Conservation (phyloP, 2,888 invertebrate genomes). For the Carterocephalus palaemon region DNA sequence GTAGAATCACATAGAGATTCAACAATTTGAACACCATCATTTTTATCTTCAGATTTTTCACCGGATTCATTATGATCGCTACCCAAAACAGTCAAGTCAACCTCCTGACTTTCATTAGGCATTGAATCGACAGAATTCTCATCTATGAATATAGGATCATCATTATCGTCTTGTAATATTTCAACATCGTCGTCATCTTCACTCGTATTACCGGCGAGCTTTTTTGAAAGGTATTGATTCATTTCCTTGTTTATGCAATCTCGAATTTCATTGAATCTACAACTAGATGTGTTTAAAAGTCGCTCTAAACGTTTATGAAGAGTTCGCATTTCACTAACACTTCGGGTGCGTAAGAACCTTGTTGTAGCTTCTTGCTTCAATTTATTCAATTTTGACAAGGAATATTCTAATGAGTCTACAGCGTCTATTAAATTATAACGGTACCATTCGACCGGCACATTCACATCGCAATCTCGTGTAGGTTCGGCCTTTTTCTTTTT, state of each 20-base stretch:
- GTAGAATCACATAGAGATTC: not conserved
- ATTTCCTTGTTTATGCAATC: constrained; percentile 77
- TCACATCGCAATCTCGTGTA: constrained; percentile 50
- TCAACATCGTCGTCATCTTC: constrained; percentile 67
- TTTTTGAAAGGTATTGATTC: constrained; percentile 68
- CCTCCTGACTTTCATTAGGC: constrained; percentile 53
- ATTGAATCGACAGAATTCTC: constrained; percentile 70
- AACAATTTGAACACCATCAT: constrained; percentile 18
- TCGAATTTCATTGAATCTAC: constrained; percentile 74
- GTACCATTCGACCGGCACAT: constrained; percentile 78
- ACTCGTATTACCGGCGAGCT: constrained; percentile 43
- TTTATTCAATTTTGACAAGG: constrained; percentile 70
- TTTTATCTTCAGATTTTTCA: constrained; percentile 43
- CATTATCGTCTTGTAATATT: constrained; percentile 59
- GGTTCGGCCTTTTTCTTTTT: constrained; percentile 25
- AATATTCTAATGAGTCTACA: constrained; percentile 77
- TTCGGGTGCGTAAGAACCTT: constrained; percentile 64
- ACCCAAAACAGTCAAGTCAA: constrained; percentile 59
- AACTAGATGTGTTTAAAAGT: constrained; percentile 73
- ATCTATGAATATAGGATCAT: constrained; percentile 75
- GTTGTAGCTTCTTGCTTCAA: constrained; percentile 71
- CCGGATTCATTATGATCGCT: constrained; percentile 72
- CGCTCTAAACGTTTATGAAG: constrained; percentile 78
- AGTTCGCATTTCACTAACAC: constrained; percentile 69
- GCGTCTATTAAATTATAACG: constrained; percentile 78